Percentiles rank a stretch among this genome's conserved stretches.
These are phyloP conservation scores for Pogonocichla stellata DNA, from an alignment of 2,113 vertebrate species.

Conservation along the genomic window DNA sequence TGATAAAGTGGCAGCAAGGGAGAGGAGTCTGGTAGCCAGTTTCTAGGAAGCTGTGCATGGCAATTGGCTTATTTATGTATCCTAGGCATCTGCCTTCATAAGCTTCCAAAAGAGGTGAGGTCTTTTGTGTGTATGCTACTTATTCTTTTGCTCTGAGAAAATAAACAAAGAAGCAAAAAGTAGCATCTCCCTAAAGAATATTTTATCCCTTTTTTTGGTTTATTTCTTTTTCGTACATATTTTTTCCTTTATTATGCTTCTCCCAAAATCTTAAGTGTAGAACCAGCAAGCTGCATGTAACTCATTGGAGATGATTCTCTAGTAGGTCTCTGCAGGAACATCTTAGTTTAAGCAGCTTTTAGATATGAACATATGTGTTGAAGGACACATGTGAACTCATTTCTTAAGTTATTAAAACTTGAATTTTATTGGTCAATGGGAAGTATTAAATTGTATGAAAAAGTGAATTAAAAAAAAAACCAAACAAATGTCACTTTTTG, in stretches of 20 bases:
- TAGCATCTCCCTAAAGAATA: not conserved
- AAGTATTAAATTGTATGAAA: not conserved
- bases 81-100: not conserved
- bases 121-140: not conserved
- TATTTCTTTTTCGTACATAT: not conserved
- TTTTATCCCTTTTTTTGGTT: not conserved
- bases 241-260: not conserved
- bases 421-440: not conserved
- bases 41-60: not conserved
- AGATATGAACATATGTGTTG: not conserved
- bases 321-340: not conserved
- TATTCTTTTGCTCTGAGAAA: not conserved
- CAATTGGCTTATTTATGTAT: not conserved
- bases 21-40: not conserved
- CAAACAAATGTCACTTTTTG: not conserved
- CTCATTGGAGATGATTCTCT: not conserved
- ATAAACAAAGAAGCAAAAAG: not conserved
- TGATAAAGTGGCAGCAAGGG: not conserved
- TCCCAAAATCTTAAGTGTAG: rapidly evolving
- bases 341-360: not conserved
- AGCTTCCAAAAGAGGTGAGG: not conserved
- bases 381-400: not conserved
- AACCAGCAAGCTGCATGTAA: not conserved
- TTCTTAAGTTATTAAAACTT: not conserved
- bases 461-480: not conserved